Evolutionary conservation across 53 echinoderm and acorn worm genomes (phyloP).

Genomic region (Antedon mediterranea): DNA sequence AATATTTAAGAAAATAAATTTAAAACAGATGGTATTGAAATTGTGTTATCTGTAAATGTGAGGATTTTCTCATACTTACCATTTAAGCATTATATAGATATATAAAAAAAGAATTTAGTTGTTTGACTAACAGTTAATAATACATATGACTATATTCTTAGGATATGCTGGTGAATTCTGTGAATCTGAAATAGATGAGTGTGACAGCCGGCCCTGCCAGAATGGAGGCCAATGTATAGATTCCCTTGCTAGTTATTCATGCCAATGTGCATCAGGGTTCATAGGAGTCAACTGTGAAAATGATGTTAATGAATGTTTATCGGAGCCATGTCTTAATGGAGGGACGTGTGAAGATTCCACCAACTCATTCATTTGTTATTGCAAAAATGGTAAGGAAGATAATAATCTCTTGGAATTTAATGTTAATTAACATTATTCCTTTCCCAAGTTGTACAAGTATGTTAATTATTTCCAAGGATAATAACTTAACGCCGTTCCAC

Average conservation of each 20-base stretch:
- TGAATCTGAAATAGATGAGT: slow-evolving; percentile 52
- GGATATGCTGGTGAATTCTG: slow-evolving; percentile 48
- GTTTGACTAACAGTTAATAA: no score
- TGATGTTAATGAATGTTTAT: slow-evolving; percentile 32
- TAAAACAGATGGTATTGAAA: no score
- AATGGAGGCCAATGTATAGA: slow-evolving; percentile 50
- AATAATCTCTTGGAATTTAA: no score
- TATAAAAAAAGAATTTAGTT: no score
- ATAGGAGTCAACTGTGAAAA: slow-evolving; percentile 18
- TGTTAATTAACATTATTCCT: no score
- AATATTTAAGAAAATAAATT: no score
- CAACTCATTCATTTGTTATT: not conserved
- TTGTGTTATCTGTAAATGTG: no score
- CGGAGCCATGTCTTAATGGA: slow-evolving; percentile 20
- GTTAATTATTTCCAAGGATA: no score
- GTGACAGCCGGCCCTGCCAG: slow-evolving; percentile 29
- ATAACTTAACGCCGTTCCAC: no score
- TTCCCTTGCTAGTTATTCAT: slow-evolving; percentile 5
- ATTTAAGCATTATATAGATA: no score
- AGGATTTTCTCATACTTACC: no score
- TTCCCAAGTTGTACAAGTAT: no score
- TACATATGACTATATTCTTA: not conserved
- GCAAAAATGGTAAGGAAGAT: not conserved
- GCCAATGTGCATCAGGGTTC: slow-evolving; percentile 33
- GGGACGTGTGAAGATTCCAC: slow-evolving; percentile 17